Conservation (phyloP, 2,888 invertebrate genomes). For the Andrena chrysosceles region DNA sequence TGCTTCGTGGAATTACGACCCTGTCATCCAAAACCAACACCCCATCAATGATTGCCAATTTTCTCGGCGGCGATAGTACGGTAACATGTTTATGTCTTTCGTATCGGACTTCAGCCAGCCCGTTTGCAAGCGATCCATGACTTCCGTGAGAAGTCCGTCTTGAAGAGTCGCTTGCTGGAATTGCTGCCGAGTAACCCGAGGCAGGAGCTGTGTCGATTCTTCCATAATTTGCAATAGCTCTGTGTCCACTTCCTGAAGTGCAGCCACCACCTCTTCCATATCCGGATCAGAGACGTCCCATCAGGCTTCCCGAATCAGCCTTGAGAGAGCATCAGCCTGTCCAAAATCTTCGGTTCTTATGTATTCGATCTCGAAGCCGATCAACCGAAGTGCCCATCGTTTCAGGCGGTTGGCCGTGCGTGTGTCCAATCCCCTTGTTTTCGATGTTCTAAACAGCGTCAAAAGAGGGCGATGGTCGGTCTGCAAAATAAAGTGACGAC, state of each 20-base stretch:
- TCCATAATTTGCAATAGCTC: background rate
- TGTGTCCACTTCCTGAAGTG: background rate
- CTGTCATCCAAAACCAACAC: background rate
- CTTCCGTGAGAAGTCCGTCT: background rate
- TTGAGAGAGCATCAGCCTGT: background rate
- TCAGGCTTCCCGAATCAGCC: background rate
- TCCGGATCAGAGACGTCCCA: background rate
- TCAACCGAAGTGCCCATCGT: background rate
- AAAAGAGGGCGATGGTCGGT: background rate
- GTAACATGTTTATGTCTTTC: background rate
- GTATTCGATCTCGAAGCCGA: background rate
- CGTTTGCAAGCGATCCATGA: background rate
- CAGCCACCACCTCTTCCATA: background rate
- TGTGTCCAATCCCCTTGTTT: too few species aligned
- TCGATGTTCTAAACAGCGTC: background rate
- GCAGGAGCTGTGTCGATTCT: background rate
- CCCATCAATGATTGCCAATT: background rate
- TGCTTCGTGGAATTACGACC: background rate
- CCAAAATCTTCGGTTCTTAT: background rate
- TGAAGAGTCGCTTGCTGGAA: background rate
- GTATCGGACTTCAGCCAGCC: background rate
- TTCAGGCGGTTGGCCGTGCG: too few species aligned
- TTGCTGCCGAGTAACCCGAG: background rate
- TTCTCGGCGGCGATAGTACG: too few species aligned
- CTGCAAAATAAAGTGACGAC: background rate